Base-by-base conservation (phyloP, 2,888 invertebrate genomes). In the Folsomia manolachei region DNA sequence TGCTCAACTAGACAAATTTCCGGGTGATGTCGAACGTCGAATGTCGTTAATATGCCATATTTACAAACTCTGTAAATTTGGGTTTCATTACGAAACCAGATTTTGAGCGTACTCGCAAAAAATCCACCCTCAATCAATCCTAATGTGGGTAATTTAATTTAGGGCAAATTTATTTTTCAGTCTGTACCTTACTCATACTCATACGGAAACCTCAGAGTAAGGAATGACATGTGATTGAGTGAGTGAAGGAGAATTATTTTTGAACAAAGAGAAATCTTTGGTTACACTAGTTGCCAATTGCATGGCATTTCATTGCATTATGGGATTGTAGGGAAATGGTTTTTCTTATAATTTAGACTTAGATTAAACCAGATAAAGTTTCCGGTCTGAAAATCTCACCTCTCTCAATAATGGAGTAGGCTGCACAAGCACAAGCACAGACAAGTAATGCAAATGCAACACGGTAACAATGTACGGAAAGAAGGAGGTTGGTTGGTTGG, bases 381-480 rank as follows among this genome's bases (percentile, higher is more conserved):
- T 63, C 63, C 63, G 27, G 63, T 63, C 63, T 63, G 63, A 63
- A 63, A 63, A 63, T n/a, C 63, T 63, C n/a, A 27, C 19, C 56
- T 56, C 56, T 14, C 21, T 56, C 56, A 56, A 18, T 56, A 18
- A 56, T n/a, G n/a, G n/a, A n/a, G n/a, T n/a, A n/a, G n/a, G n/a
- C n/a, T n/a, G n/a, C n/a, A n/a, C n/a, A n/a, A n/a, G n/a, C n/a
- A n/a, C n/a, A n/a, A n/a, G n/a, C n/a, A n/a, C n/a, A n/a, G n/a
- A n/a, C n/a, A n/a, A n/a, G n/a, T n/a, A n/a, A n/a, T n/a, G n/a
- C n/a, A n/a, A n/a, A n/a, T 14, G 14, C 39, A 9, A 4, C 39
- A 9, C 39, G 7, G 4, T 14, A 39, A 39, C 39, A 39, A 39
- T 39, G 4, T 14, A 39, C 4, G 39, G 7, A 56, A 19, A 56